These are phyloP conservation scores for Gonioctena quinquepunctata DNA, from an alignment of 1,140 invertebrate species.

Conservation along the genomic window DNA sequence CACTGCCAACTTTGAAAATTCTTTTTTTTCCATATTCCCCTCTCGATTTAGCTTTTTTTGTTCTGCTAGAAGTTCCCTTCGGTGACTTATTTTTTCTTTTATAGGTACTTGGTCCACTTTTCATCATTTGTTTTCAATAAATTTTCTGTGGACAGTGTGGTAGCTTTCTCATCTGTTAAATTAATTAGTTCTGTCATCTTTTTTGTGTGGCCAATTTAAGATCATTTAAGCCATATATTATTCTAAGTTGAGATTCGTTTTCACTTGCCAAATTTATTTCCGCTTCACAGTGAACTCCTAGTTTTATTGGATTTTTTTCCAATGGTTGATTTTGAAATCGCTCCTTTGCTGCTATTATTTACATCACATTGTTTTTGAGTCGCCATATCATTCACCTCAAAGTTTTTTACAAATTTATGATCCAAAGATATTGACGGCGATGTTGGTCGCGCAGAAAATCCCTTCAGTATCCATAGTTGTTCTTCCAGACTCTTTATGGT, in stretches of 20 bases:
- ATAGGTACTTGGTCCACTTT: not conserved
- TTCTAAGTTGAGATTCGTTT: not conserved
- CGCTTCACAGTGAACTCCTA: no score
- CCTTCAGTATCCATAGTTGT: not conserved
- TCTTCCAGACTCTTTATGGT: not conserved
- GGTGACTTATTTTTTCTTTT: not conserved
- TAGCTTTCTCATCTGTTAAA: not conserved
- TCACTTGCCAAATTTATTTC: not conserved
- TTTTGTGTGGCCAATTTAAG: not conserved
- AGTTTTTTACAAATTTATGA: not conserved
- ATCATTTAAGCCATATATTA: not conserved
- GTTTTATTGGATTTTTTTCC: no score
- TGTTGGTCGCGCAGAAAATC: not conserved
- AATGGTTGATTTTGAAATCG: not conserved
- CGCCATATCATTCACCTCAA: not conserved
- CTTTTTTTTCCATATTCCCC: not conserved
- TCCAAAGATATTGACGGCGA: not conserved
- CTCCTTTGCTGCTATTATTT: not conserved
- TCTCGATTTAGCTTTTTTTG: not conserved
- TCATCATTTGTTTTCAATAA: not conserved
- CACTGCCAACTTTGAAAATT: not conserved
- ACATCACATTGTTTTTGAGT: not conserved
- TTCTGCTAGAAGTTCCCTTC: no score
- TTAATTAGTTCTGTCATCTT: not conserved
- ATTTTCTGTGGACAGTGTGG: not conserved